Evolutionary conservation across 30 jellyfish, hydroid and myxozoan genomes (phyloP).

Genomic region (Cassiopea xamachana): DNA sequence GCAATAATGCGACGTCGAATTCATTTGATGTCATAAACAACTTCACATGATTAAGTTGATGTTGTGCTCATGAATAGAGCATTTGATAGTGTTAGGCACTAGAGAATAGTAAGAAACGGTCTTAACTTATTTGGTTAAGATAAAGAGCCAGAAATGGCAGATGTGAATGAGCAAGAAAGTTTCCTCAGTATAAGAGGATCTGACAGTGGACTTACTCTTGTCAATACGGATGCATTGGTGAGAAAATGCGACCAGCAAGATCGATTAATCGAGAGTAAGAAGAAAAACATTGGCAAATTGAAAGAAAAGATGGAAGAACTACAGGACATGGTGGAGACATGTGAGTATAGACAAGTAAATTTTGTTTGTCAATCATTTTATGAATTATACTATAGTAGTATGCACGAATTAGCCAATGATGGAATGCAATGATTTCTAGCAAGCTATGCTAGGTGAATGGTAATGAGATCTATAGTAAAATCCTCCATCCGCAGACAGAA

Average conservation of each 20-base stretch:
- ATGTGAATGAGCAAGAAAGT: background rate
- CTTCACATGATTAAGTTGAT: background rate
- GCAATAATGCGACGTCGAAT: background rate
- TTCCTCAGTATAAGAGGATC: conserved; percentile 24
- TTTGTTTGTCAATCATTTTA: background rate
- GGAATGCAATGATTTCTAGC: too few species aligned
- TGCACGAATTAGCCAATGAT: too few species aligned
- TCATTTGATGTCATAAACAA: background rate
- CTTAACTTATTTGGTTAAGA: background rate
- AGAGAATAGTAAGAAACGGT: background rate
- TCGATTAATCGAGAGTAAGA: background rate
- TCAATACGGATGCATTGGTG: conserved; percentile 37
- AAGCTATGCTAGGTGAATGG: too few species aligned
- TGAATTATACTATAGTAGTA: background rate
- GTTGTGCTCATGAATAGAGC: background rate
- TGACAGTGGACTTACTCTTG: conserved; percentile 33
- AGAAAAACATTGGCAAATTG: conserved; percentile 3
- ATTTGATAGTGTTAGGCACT: background rate
- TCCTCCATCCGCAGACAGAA: too few species aligned
- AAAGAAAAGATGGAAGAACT: background rate
- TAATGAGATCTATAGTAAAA: too few species aligned
- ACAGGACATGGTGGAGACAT: background rate
- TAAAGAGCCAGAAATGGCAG: background rate
- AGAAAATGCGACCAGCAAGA: conserved; percentile 20
- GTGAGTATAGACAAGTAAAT: background rate